These are phyloP conservation scores for Sarcophaga peregrina DNA, from an alignment of 1,140 invertebrate species.

Conservation along the genomic window DNA sequence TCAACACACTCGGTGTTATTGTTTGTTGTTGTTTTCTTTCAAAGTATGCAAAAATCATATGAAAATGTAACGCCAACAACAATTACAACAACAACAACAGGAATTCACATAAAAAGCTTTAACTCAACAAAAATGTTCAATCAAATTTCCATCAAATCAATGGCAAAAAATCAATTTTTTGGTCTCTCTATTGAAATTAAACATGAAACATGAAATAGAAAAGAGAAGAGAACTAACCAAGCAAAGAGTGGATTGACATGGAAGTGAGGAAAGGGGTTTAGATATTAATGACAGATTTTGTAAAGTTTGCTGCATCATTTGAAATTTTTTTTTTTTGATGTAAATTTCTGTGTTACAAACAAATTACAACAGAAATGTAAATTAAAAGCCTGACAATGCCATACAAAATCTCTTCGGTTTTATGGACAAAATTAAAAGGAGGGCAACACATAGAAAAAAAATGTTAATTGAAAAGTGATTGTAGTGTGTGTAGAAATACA, in stretches of 20 bases:
- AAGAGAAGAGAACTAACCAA: no score
- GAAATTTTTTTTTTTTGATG: background rate
- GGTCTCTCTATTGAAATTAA: background rate
- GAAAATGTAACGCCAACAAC: no score
- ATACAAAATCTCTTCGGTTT: background rate
- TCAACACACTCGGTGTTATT: no score
- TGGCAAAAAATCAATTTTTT: slow-evolving; percentile 43
- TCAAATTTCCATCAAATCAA: slow-evolving; percentile 45
- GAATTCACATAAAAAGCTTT: background rate
- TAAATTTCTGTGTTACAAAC: background rate
- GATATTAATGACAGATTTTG: background rate
- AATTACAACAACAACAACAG: no score
- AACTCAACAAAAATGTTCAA: slow-evolving; percentile 39
- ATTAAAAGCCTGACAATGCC: background rate
- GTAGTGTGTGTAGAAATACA: background rate
- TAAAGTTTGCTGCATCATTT: background rate
- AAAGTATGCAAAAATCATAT: no score
- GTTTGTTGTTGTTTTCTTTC: no score
- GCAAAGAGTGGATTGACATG: background rate
- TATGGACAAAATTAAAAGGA: background rate
- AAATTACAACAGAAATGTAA: background rate
- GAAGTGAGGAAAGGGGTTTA: background rate
- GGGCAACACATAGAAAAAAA: background rate
- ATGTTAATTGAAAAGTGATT: background rate
- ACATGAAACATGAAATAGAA: background rate